A percentile compares a stretch with the other conserved stretches of the same genome.
These are phyloP conservation scores for Zaprionus africanus DNA, from an alignment of 1,140 invertebrate species.

Conservation along the genomic window DNA sequence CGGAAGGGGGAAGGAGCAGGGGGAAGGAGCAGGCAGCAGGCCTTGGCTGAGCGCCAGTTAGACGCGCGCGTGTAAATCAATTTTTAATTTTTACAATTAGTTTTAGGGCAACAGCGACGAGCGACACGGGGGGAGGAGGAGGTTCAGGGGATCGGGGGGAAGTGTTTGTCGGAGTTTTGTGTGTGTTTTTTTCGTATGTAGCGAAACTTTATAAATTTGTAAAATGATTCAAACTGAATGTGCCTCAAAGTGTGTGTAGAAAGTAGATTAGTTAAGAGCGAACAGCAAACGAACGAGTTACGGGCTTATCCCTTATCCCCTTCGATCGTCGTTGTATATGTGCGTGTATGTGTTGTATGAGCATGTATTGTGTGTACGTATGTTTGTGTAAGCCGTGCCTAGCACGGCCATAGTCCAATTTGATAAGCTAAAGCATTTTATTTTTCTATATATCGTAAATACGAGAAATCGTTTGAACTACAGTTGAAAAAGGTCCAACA, in stretches of 20 bases:
- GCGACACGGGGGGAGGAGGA: neutral
- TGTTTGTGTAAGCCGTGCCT: constrained; percentile 34
- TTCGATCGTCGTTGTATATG: constrained; percentile 15
- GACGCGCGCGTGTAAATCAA: constrained; percentile 63
- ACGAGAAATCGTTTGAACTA: constrained; percentile 15
- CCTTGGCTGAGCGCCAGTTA: constrained; percentile 34
- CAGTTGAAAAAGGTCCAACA: constrained; percentile 31
- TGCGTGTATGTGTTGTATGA: constrained; percentile 2
- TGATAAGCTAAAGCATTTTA: constrained; percentile 66
- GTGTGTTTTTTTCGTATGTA: constrained; percentile 34
- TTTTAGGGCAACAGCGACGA: constrained; percentile 33
- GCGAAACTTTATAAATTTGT: constrained; percentile 72
- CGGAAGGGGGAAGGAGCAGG: neutral
- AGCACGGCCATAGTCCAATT: constrained; percentile 69
- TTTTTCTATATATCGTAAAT: constrained; percentile 43
- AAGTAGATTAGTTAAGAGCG: constrained; percentile 54
- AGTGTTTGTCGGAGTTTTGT: constrained; percentile 10
- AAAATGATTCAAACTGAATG: constrained; percentile 79
- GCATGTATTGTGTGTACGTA: neutral
- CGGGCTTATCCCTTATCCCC: neutral
- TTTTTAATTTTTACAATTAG: constrained; percentile 82
- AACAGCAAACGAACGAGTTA: neutral
- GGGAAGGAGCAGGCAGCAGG: neutral
- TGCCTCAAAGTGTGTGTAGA: constrained; percentile 68
- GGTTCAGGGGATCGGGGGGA: neutral